Conservation (phyloP, 2,113 vertebrate species). For the Raja brachyura region DNA sequence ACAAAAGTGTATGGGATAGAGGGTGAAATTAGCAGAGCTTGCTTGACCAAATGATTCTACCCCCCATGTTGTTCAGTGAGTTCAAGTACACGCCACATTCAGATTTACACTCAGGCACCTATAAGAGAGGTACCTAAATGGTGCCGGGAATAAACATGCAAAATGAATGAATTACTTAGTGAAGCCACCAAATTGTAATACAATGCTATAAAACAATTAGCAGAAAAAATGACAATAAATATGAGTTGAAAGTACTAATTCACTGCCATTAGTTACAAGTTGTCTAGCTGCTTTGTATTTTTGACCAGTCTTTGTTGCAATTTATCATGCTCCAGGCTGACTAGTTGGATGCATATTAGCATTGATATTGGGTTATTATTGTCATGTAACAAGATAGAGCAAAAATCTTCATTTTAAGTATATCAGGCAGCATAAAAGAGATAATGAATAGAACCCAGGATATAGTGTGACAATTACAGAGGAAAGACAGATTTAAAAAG, state of each 20-base stretch:
- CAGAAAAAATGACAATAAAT: background rate
- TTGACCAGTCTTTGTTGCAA: background rate
- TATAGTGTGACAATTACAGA: too few species aligned
- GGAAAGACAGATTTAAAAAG: too few species aligned
- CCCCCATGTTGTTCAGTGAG: background rate
- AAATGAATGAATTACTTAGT: background rate
- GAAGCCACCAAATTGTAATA: background rate
- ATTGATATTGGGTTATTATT: too few species aligned
- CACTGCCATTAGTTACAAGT: constrained; percentile 33
- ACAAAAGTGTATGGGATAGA: background rate
- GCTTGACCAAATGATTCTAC: background rate
- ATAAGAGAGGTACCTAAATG: background rate
- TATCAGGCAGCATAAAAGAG: too few species aligned
- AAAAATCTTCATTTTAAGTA: too few species aligned
- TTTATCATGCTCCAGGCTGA: constrained; percentile 22
- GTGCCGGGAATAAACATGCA: background rate
- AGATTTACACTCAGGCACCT: background rate
- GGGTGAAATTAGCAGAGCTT: background rate
- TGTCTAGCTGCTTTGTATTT: background rate
- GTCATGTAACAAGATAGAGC: too few species aligned
- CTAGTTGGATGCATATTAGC: background rate
- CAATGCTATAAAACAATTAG: background rate
- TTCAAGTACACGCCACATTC: background rate
- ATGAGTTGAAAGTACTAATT: constrained; percentile 12
- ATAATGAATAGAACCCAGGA: too few species aligned